Base-by-base conservation (phyloP, 2,113 vertebrate genomes). In the Cariama cristata region DNA sequence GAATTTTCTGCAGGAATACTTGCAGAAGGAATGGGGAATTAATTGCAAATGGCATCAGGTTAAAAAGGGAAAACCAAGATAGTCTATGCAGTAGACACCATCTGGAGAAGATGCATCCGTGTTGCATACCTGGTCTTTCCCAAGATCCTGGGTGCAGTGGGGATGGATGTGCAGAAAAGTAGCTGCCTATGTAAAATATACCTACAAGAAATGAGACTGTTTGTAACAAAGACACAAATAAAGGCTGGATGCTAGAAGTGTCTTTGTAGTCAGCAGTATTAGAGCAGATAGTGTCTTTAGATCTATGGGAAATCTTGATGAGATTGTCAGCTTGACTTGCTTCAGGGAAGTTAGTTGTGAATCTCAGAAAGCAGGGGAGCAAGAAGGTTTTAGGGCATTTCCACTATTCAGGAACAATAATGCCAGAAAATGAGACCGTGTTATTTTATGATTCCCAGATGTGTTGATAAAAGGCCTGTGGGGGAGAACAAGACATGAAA, bases 391-490 rank as follows among this genome's bases (percentile, higher is more conserved):
- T 49, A 23, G 62, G 62, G 53, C 30, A 66, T 80, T 93, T 76
- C 73, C 30, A 58, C 53, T 94, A 6, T 69, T 71, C 35, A 66
- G 86, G 45, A 90, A 15, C 58, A 90, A 73, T 76, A 79, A 76
- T 27, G 38, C 32, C n/a, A 83, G 58, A 92, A 94, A 88, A 76
- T 1, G 11, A 95, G 58, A 38, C 40, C 0, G 0, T 64, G 49
- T 90, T 66, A 58, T 87, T 91, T 91, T 87, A 76, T 68, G 27
- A 53, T 82, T 91, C 91, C 49, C 81, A 89, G 35, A 82, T 85
- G 86, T 82, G 55, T 66, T 33, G 33, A 87, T 93, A 89, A 93
- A 91, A 82, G 44, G 53, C 74, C 66, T 69, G 17, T 45, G 58
- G 47, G 62, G 44, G 16, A 6, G 33, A 72, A 47, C 8, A 50